phyloP scores from a whole-genome alignment of 2,888 invertebrate genomes.

The Hoplodrina blanda region DNA sequence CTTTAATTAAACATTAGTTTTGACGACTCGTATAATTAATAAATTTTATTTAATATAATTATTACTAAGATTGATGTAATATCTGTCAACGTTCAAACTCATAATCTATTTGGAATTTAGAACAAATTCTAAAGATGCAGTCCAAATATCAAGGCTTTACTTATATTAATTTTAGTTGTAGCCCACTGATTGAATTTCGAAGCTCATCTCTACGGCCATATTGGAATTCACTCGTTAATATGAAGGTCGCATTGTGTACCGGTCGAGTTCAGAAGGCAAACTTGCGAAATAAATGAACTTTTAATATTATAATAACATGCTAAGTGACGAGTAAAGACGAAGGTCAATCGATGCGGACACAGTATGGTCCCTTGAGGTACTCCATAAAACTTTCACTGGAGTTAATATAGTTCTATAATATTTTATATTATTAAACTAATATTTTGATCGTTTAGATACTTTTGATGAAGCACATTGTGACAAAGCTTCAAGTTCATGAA shows the following conservation, averaged over 20 bases:
- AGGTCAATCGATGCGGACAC: conserved; percentile 35
- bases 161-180: conserved; percentile 21
- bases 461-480: neutral
- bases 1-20: too few species aligned
- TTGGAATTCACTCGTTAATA: conserved; percentile 41
- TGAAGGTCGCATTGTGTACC: conserved; percentile 49
- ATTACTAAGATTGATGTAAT: neutral
- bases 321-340: conserved; percentile 24
- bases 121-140: conserved; percentile 19
- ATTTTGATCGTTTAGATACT: neutral
- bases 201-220: conserved; percentile 34
- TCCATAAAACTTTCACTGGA: neutral
- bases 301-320: conserved; percentile 49
- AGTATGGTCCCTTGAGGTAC: conserved; percentile 25
- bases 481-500: neutral
- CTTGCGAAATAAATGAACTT: conserved; percentile 58
- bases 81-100: neutral
- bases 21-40: neutral
- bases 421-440: neutral
- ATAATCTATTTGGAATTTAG: conserved; percentile 11
- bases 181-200: conserved; percentile 28
- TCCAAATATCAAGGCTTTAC: conserved; percentile 54
- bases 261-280: conserved; percentile 44
- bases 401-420: neutral
- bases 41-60: neutral